A percentile compares a stretch with the other conserved stretches of the same genome.
Conservation (phyloP, 2,113 vertebrate species). For the Aptenodytes patagonicus region DNA sequence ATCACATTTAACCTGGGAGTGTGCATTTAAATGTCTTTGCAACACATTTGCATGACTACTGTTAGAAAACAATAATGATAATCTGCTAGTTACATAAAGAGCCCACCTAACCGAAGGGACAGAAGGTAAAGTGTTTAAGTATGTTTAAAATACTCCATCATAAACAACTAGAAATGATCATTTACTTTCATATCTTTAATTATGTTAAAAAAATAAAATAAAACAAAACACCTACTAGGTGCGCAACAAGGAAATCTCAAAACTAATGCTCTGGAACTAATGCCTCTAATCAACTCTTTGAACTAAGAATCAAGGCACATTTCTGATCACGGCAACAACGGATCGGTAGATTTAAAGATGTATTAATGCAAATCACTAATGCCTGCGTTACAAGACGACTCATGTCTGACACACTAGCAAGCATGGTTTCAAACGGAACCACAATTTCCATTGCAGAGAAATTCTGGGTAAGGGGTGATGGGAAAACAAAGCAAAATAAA, state of each 20-base stretch:
- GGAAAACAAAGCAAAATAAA: background rate
- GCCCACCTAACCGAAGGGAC: background rate
- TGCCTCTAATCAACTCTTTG: background rate
- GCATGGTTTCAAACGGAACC: background rate
- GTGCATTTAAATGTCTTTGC: background rate
- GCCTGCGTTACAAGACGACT: no score
- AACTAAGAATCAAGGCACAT: background rate
- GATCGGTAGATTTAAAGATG: background rate
- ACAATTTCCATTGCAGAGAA: background rate
- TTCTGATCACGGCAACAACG: background rate
- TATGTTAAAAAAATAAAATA: background rate
- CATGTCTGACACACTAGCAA: accelerated
- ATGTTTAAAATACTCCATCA: background rate
- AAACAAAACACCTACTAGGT: background rate
- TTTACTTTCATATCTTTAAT: background rate
- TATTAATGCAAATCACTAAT: background rate
- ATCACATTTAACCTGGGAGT: accelerated
- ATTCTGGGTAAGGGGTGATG: background rate
- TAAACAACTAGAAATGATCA: background rate
- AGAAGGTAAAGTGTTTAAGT: background rate
- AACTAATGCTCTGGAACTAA: background rate
- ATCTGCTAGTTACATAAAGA: background rate
- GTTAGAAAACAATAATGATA: background rate
- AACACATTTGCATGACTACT: background rate
- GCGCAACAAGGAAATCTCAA: background rate